Conservation (phyloP, 2,113 vertebrate species). For the Sterrhoptilus dennistouni region DNA sequence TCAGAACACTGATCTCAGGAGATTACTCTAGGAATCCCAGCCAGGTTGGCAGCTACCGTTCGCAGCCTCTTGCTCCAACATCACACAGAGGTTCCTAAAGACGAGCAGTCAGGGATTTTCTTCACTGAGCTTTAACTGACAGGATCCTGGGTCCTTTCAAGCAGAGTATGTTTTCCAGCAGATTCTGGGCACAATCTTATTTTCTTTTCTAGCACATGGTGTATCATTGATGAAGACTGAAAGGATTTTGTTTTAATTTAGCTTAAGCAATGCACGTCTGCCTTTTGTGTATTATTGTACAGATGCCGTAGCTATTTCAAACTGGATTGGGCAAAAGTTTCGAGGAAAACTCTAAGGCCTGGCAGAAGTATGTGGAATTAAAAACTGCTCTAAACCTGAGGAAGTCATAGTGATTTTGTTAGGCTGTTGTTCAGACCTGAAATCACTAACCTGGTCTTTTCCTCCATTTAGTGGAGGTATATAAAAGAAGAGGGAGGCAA, state of each 20-base stretch:
- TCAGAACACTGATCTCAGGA: slow-evolving; percentile 68
- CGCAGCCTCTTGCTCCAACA: slow-evolving; percentile 37
- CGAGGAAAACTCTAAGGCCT: not conserved
- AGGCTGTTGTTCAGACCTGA: not conserved
- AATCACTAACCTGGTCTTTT: not conserved
- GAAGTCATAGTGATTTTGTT: not conserved
- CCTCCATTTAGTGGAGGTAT: not conserved
- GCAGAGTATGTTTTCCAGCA: not conserved
- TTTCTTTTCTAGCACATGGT: not conserved
- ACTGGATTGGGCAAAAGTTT: not conserved
- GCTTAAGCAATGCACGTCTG: not conserved
- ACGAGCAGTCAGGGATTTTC: slow-evolving; percentile 13
- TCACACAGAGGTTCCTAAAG: slow-evolving; percentile 39
- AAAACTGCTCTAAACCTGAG: not conserved
- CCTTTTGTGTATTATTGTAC: not conserved
- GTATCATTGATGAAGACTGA: not conserved
- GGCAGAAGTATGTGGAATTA: not conserved
- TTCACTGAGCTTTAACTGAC: slow-evolving; percentile 24
- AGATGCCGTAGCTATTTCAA: not conserved
- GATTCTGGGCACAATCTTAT: not conserved
- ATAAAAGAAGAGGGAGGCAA: not conserved
- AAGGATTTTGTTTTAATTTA: slow-evolving; percentile 1
- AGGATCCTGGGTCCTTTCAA: not conserved
- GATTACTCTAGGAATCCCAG: slow-evolving; percentile 46
- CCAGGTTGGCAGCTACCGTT: slow-evolving; percentile 72